Conservation (phyloP, 2,888 invertebrate species). For the Sinhomidia bicolor region DNA sequence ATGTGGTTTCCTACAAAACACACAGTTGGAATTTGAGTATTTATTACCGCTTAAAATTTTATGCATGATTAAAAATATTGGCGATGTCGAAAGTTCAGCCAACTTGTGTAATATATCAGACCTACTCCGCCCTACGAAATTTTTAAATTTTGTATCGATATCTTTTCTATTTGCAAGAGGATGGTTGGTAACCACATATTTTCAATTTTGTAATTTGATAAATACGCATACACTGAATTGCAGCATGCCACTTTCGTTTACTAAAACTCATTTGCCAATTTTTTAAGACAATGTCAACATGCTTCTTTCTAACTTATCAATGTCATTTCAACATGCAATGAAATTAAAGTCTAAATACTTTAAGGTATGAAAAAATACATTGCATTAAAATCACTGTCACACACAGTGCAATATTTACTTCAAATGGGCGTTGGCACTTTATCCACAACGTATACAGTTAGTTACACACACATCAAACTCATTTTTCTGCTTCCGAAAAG, state of each 20-base stretch:
- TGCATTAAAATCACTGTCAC: no score
- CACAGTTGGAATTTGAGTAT: not conserved
- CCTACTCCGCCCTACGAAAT: not conserved
- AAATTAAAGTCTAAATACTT: no score
- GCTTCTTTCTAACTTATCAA: no score
- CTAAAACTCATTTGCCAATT: not conserved
- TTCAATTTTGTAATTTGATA: not conserved
- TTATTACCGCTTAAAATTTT: not conserved
- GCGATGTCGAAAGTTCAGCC: not conserved
- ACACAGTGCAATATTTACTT: no score
- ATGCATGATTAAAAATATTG: constrained; percentile 33
- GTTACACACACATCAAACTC: no score
- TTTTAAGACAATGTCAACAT: not conserved
- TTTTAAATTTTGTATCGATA: no score
- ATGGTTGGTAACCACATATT: not conserved
- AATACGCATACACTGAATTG: not conserved
- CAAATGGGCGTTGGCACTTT: no score
- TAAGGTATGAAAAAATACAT: no score
- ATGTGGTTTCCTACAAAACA: not conserved
- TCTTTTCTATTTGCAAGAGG: not conserved
- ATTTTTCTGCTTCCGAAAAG: no score
- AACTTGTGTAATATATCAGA: not conserved
- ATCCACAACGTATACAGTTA: no score
- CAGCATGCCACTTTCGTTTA: not conserved
- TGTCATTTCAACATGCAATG: no score